Base-by-base conservation (phyloP, 2,113 vertebrate species). In the Cepphus grylle region DNA sequence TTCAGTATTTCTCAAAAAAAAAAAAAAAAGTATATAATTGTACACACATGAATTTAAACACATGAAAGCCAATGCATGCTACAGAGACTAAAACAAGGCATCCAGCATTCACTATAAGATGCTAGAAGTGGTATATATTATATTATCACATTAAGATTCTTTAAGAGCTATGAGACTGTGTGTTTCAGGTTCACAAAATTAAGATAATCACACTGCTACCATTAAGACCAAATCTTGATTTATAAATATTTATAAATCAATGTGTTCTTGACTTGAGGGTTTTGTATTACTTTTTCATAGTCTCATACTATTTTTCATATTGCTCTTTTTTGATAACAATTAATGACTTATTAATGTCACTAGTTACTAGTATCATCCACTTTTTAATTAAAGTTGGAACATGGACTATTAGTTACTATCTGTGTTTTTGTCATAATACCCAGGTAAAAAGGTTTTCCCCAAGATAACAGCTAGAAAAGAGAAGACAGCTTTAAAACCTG, bases 401-500 rank as follows among this genome's bases (percentile, higher is more conserved):
- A 12, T 43, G 53, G 7, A 14, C 49, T 79, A 36, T 72, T 95
- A 96, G 36, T 38, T 86, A 77, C 38, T 88, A 58, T 79, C 84
- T 91, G 34, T 40, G n/a, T 77, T 94, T 91, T 7, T 53, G 45
- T 84, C 53, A 18, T 7, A 91, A 27, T 38, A 86, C 30, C 40
- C 56, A 92, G 65, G 93, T 80, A 56, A 88, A 92, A 97, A 96
- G n/a, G 32, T 88, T 70, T 81, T 74, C 42, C 25, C 12, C 58
- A 90, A 86, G 78, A 63, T 88, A 81, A 87, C 65, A 84, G 34
- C 32, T 61, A 81, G 77, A 92, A 93, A 95, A 93, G 40, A 49
- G 32, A 90, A 70, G 34, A 66, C 27, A 91, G 15, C 43, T 94
- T 78, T 80, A 93, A 94, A 93, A 82, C 55, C 21, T 55, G 12